Evolutionary conservation across 2,888 invertebrate species (phyloP).

Genomic region (Stegana nigrithorax): DNA sequence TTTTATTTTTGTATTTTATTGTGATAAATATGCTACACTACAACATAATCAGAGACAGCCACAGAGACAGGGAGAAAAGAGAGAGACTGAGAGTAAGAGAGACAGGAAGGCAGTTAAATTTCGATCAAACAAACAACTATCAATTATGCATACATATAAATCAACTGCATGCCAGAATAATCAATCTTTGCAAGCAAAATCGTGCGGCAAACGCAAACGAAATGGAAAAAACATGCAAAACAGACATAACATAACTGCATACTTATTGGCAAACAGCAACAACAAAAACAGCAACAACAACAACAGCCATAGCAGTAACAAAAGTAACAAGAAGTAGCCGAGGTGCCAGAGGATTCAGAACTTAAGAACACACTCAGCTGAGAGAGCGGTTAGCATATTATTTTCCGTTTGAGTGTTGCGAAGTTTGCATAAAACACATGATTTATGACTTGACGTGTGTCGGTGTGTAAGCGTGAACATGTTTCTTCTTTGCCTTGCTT

Average conservation of each 20-base stretch:
- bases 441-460: conserved; percentile 9
- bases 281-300: too few relatives aligned
- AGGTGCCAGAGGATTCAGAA: too few relatives aligned
- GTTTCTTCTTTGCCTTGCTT: neutral
- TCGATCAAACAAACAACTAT: too few relatives aligned
- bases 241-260: neutral
- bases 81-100: too few relatives aligned
- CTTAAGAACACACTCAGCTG: too few relatives aligned
- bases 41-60: neutral
- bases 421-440: conserved; percentile 4
- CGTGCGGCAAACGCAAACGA: neutral
- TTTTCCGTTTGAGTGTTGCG: neutral
- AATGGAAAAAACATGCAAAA: neutral
- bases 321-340: too few relatives aligned
- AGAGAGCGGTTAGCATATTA: neutral
- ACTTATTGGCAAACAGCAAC: neutral
- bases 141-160: neutral
- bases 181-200: neutral
- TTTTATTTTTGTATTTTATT: too few relatives aligned
- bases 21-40: neutral
- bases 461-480: conserved; percentile 2
- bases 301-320: too few relatives aligned
- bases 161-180: neutral
- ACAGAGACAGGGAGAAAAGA: neutral
- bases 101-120: too few relatives aligned